Evolutionary conservation across 2,888 invertebrate species (phyloP).

Genomic region (Epistrophella euchroma): DNA sequence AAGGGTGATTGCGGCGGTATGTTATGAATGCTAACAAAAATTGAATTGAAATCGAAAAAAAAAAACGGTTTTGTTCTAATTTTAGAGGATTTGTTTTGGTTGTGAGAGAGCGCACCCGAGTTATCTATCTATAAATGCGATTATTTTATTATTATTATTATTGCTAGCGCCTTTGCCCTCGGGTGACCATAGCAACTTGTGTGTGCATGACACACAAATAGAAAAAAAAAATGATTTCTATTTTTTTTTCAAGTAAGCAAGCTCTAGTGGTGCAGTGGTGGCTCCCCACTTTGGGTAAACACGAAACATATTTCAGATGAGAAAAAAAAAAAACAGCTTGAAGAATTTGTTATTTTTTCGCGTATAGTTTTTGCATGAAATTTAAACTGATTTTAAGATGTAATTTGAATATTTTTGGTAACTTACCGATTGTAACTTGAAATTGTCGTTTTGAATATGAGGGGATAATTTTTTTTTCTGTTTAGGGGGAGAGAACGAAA

Average conservation of each 20-base stretch:
- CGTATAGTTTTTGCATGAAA: conserved; percentile 21
- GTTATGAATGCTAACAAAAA: conserved; percentile 35
- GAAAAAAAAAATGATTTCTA: conserved; percentile 46
- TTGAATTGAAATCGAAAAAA: conserved; percentile 29
- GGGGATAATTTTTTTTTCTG: conserved; percentile 20
- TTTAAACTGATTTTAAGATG: conserved; percentile 26
- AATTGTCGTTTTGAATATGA: conserved; percentile 45
- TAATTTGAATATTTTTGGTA: conserved; percentile 55
- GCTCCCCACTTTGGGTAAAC: conserved; percentile 70
- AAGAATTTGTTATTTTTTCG: conserved; percentile 28
- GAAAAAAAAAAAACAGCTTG: conserved; percentile 37
- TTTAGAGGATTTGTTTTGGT: conserved; percentile 75
- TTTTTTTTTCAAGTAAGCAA: conserved; percentile 47
- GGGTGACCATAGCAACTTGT: conserved; percentile 76
- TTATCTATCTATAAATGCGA: conserved; percentile 60
- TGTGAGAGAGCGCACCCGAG: conserved; percentile 50
- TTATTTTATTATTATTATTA: conserved; percentile 74
- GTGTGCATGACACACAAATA: conserved; percentile 73
- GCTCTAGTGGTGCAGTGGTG: conserved; percentile 37
- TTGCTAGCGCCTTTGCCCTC: conserved; percentile 58
- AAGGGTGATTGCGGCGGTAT: conserved; percentile 33
- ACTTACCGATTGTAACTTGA: conserved; percentile 61
- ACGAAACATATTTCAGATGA: conserved; percentile 70
- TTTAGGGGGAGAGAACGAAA: conserved; percentile 47
- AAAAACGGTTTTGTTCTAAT: conserved; percentile 68